Conservation (phyloP, 2,113 vertebrate genomes). For the Bolborhynchus lineola region DNA sequence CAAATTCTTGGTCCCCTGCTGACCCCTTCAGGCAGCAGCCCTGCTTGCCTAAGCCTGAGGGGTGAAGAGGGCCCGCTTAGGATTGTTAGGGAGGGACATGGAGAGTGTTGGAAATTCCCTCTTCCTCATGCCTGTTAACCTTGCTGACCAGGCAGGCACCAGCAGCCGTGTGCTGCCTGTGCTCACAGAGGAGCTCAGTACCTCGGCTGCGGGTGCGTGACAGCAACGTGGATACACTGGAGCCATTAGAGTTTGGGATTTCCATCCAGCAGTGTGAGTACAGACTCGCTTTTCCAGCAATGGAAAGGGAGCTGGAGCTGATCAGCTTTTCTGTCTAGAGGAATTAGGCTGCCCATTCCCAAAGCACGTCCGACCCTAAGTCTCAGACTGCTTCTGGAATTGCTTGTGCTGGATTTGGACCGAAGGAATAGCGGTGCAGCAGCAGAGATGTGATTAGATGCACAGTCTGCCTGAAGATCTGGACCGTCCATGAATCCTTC, state of each 20-base stretch:
- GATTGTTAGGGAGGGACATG: not conserved
- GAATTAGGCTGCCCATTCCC: not conserved
- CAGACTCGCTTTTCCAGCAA: not conserved
- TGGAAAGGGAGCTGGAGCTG: not conserved
- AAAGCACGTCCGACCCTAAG: not conserved
- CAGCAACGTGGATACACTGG: not conserved
- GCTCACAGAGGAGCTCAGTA: not conserved
- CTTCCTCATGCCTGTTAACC: not conserved
- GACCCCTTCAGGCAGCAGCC: not conserved
- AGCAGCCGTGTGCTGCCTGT: not conserved
- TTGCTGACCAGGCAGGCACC: not conserved
- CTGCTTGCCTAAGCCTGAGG: not conserved
- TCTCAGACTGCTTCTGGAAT: not conserved
- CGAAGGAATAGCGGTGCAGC: not conserved
- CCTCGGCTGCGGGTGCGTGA: not conserved
- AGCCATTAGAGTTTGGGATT: not conserved
- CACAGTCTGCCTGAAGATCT: not conserved
- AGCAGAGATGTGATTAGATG: not conserved
- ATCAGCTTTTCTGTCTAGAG: not conserved
- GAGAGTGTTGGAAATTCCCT: not conserved
- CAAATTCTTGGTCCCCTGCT: not conserved
- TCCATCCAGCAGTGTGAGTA: accelerated
- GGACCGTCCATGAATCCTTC: not conserved
- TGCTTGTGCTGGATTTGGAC: not conserved
- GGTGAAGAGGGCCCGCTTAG: accelerated